phyloP scores from a whole-genome alignment of 2,113 vertebrate species.

The Tonatia bakeri region DNA sequence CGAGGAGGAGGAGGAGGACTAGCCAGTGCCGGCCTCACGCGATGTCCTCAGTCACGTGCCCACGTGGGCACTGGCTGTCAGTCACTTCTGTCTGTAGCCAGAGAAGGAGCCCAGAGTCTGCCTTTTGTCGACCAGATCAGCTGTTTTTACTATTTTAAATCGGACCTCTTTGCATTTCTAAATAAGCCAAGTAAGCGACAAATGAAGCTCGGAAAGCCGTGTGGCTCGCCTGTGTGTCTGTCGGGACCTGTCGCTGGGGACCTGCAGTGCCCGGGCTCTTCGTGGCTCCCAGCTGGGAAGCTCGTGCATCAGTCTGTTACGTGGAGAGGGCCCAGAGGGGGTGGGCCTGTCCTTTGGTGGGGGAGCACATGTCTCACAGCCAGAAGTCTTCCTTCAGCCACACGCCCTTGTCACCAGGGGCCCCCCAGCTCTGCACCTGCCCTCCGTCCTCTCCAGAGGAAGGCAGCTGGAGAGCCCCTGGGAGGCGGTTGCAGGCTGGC shows the following conservation, averaged over 20 bases:
- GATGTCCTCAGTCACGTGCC: neutral
- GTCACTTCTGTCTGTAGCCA: neutral
- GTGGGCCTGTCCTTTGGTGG: neutral
- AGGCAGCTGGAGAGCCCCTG: neutral
- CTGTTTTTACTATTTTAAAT: slow-evolving; percentile 30
- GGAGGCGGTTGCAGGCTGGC: neutral
- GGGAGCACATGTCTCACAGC: slow-evolving; percentile 32
- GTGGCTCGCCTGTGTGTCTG: too few relatives aligned
- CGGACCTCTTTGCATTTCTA: slow-evolving; percentile 51
- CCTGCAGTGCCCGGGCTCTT: accelerated
- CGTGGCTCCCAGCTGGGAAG: neutral
- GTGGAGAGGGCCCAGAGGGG: neutral
- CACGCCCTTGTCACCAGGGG: neutral
- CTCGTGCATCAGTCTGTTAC: neutral
- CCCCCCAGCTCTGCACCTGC: neutral
- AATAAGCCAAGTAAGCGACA: neutral
- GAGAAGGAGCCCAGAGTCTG: neutral
- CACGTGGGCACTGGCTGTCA: neutral
- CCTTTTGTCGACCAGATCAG: neutral
- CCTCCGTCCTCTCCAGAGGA: accelerated
- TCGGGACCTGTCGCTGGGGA: neutral
- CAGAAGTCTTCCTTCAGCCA: neutral
- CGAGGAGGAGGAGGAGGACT: slow-evolving; percentile 65
- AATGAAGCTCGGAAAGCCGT: neutral
- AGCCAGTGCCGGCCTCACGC: neutral